A percentile compares a stretch with the other conserved stretches of the same genome.
These are phyloP conservation scores for Sminthopsis crassicaudata DNA, from an alignment of 2,113 vertebrate genomes.

Conservation along the genomic window DNA sequence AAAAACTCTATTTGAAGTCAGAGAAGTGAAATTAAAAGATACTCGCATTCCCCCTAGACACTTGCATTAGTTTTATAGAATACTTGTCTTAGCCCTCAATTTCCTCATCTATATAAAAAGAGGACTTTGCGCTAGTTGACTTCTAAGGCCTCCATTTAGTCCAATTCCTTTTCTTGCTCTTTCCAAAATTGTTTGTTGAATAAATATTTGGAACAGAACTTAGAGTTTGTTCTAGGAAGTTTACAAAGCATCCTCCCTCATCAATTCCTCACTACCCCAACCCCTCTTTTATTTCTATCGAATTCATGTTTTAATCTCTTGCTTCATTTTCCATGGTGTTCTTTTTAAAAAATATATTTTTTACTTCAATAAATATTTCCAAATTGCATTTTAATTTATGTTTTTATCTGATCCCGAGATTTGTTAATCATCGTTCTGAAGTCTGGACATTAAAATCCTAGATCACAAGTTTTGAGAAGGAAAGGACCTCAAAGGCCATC, in stretches of 20 bases:
- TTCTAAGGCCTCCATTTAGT: neutral
- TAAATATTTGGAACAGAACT: neutral
- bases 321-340: neutral
- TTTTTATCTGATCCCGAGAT: neutral
- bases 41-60: neutral
- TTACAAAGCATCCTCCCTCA: neutral
- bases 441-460: neutral
- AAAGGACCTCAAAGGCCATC: neutral
- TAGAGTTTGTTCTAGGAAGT: neutral
- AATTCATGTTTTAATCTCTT: neutral
- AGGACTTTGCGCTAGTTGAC: neutral
- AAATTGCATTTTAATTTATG: neutral
- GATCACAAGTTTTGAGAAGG: neutral
- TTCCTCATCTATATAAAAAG: neutral
- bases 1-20: neutral
- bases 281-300: neutral
- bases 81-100: neutral
- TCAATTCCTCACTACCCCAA: neutral
- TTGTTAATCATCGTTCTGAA: neutral
- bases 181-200: neutral
- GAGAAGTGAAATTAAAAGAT: neutral
- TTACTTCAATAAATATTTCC: neutral
- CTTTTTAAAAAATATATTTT: neutral
- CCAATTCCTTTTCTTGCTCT: neutral
- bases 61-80: neutral